These are phyloP conservation scores for Heliconius erato DNA, from an alignment of 2,888 invertebrate species.

Conservation along the genomic window DNA sequence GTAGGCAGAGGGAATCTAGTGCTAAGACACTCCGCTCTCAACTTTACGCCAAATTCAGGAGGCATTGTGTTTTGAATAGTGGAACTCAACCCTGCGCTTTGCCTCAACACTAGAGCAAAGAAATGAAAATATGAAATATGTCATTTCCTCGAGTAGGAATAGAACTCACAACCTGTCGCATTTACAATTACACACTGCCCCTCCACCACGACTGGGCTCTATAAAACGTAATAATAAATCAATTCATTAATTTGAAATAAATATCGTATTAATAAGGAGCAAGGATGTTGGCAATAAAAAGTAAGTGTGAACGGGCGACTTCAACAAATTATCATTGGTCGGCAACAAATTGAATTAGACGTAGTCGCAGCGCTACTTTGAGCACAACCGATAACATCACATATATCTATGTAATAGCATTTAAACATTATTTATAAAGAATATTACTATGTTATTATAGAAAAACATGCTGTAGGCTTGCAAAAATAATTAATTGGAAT, in stretches of 20 bases:
- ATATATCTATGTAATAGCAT: constrained; percentile 17
- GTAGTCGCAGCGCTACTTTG: constrained; percentile 39
- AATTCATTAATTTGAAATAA: neutral
- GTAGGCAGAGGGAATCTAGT: too few relatives aligned
- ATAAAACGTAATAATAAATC: neutral
- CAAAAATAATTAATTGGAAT: neutral
- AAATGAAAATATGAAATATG: too few relatives aligned
- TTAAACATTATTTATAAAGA: constrained; percentile 23
- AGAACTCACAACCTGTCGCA: too few relatives aligned
- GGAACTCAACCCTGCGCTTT: too few relatives aligned
- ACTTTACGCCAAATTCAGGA: too few relatives aligned
- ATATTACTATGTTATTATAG: constrained; percentile 8
- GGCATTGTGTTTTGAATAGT: too few relatives aligned
- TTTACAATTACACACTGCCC: too few relatives aligned
- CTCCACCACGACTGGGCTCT: too few relatives aligned
- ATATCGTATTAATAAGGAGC: constrained; percentile 12
- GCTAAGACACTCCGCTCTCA: too few relatives aligned
- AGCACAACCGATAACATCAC: constrained; percentile 37
- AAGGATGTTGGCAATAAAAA: constrained; percentile 27
- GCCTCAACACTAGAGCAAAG: too few relatives aligned
- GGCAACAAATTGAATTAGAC: constrained; percentile 66
- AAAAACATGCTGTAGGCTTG: neutral
- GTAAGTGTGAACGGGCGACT: constrained; percentile 53
- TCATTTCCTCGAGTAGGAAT: too few relatives aligned
- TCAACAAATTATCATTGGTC: constrained; percentile 67